Evolutionary conservation across 1,140 invertebrate genomes (phyloP).

Genomic region (Adoxophyes honmai): DNA sequence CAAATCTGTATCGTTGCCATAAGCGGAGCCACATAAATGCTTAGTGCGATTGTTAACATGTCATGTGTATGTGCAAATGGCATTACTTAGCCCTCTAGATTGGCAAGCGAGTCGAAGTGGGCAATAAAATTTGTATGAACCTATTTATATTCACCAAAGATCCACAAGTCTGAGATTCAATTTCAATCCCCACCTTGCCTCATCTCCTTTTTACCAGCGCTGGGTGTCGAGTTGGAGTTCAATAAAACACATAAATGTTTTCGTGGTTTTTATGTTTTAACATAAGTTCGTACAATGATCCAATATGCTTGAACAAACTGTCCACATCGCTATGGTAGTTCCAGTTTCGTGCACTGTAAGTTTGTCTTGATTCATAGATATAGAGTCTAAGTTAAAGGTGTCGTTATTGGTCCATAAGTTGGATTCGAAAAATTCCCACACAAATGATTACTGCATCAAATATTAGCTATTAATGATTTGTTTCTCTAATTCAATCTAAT

Average conservation of each 20-base stretch:
- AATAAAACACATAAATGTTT: constrained; percentile 53
- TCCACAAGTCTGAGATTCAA: too few species aligned
- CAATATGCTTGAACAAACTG: constrained; percentile 67
- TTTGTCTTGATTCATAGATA: constrained; percentile 36
- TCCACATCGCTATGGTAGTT: constrained; percentile 46
- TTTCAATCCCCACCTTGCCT: too few species aligned
- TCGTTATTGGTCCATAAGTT: constrained; percentile 66
- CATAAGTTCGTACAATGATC: constrained; percentile 73
- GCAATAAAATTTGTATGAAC: too few species aligned
- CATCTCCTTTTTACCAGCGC: too few species aligned
- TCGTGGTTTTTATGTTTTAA: constrained; percentile 68
- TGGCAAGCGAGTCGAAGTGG: too few species aligned
- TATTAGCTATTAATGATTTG: constrained; percentile 38
- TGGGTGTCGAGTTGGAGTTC: constrained; percentile 1
- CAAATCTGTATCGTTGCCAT: too few species aligned
- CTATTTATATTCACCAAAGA: too few species aligned
- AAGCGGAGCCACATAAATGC: too few species aligned
- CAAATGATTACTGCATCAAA: constrained; percentile 49
- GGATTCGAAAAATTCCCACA: constrained; percentile 55
- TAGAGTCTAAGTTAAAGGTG: constrained; percentile 48
- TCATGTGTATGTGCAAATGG: too few species aligned
- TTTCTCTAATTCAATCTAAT: constrained; percentile 66
- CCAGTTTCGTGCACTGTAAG: constrained; percentile 36
- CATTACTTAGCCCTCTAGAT: too few species aligned
- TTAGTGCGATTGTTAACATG: too few species aligned